Conservation (phyloP, 2,797 vertebrate genomes). For the Sus cebifrons region DNA sequence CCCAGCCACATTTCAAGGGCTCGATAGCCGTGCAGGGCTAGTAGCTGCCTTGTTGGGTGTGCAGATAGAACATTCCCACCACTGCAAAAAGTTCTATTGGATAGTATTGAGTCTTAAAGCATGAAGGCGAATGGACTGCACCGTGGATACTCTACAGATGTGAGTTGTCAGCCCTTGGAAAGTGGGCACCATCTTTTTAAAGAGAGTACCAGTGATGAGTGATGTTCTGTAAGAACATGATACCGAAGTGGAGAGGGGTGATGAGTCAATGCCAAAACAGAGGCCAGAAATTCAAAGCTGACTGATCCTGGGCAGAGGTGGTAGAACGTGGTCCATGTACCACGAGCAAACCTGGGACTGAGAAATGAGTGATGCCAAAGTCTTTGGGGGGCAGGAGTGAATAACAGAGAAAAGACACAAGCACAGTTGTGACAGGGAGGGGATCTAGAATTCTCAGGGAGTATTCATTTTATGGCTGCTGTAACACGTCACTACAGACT, state of each 20-base stretch:
- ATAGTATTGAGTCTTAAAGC: not conserved
- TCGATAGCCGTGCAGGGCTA: not conserved
- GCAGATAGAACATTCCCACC: not conserved
- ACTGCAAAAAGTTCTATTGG: not conserved
- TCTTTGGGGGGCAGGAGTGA: not conserved
- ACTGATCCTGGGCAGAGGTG: not conserved
- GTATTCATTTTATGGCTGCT: not conserved
- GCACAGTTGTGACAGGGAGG: not conserved
- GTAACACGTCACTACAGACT: not conserved
- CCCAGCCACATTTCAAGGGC: not conserved
- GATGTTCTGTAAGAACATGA: not conserved
- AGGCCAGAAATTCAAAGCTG: not conserved
- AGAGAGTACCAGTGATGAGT: not conserved
- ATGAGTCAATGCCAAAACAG: not conserved
- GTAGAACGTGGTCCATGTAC: not conserved
- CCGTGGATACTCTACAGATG: not conserved
- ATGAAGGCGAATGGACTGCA: not conserved
- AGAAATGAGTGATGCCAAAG: not conserved
- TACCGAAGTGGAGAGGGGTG: not conserved
- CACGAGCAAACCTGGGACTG: not conserved
- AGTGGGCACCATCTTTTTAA: not conserved
- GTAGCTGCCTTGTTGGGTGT: not conserved
- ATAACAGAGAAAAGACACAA: not conserved
- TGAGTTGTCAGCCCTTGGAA: not conserved
- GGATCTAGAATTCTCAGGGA: not conserved